These are phyloP conservation scores for Phyllotreta cruciferae DNA, from an alignment of 2,888 invertebrate species.

Conservation along the genomic window DNA sequence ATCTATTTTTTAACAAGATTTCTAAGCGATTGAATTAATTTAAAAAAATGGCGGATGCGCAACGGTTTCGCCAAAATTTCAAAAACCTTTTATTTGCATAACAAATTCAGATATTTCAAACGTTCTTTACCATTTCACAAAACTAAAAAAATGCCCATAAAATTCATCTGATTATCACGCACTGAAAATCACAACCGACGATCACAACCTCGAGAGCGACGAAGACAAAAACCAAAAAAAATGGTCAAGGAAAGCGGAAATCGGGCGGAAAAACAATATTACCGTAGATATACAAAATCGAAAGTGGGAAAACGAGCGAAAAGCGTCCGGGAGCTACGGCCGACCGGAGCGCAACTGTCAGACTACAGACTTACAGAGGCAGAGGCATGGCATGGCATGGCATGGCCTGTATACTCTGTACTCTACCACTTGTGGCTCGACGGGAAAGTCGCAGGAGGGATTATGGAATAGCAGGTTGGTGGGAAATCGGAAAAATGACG, in stretches of 20 bases:
- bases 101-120: constrained; percentile 17
- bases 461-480: constrained; percentile 27
- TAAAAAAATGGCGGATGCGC: too few relatives aligned
- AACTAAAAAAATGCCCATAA: background rate
- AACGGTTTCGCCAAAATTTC: too few relatives aligned
- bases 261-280: constrained; percentile 15
- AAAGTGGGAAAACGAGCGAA: constrained; percentile 41
- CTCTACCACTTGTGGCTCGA: constrained; percentile 49
- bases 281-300: constrained; percentile 34
- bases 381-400: constrained; percentile 50
- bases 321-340: constrained; percentile 37
- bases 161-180: constrained; percentile 6
- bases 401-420: too few relatives aligned
- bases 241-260: constrained; percentile 26
- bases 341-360: constrained; percentile 47
- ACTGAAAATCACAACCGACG: constrained; percentile 20
- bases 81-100: too few relatives aligned
- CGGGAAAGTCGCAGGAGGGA: constrained; percentile 30
- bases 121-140: background rate
- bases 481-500: constrained; percentile 19
- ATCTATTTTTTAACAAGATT: too few relatives aligned
- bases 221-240: constrained; percentile 7
- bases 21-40: too few relatives aligned
- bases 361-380: constrained; percentile 23
- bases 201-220: constrained; percentile 21